Evolutionary conservation across 2,113 vertebrate species (phyloP).

Genomic region (Marmota monax): DNA sequence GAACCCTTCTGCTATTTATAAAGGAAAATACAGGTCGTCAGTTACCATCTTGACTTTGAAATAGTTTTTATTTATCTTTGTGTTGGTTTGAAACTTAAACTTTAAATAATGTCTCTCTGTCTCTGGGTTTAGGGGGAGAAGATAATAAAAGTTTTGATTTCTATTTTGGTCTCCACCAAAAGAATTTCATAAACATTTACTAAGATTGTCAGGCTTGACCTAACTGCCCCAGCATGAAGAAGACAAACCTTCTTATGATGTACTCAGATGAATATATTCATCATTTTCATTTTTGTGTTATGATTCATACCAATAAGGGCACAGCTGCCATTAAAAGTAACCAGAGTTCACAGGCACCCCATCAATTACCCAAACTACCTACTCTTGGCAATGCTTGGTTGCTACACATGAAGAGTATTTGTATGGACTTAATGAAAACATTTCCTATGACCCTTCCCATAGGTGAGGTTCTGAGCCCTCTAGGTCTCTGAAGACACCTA

Average conservation of each 20-base stretch:
- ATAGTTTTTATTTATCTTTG: slow-evolving; percentile 69
- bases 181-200: slow-evolving; percentile 77
- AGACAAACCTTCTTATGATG: slow-evolving; percentile 37
- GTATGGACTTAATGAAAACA: not conserved
- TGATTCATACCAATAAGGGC: slow-evolving; percentile 31
- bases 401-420: not conserved
- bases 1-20: slow-evolving; percentile 70
- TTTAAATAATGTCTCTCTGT: slow-evolving; percentile 71
- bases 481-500: not conserved
- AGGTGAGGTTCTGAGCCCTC: not conserved
- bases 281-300: slow-evolving; percentile 32
- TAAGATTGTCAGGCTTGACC: slow-evolving; percentile 37
- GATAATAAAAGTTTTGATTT: slow-evolving; percentile 69
- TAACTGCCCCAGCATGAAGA: slow-evolving; percentile 36
- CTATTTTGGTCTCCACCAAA: slow-evolving; percentile 69
- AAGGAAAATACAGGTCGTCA: slow-evolving; percentile 67
- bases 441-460: not conserved
- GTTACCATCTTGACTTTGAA: slow-evolving; percentile 60
- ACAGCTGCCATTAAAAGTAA: slow-evolving; percentile 42
- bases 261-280: slow-evolving; percentile 26
- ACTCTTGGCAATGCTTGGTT: slow-evolving; percentile 1
- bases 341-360: slow-evolving; percentile 27
- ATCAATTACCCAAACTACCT: slow-evolving; percentile 2
- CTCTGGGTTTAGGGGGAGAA: slow-evolving; percentile 4
- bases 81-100: slow-evolving; percentile 69